phyloP scores from a whole-genome alignment of 1,140 invertebrate genomes.

The Gryon sp. region DNA sequence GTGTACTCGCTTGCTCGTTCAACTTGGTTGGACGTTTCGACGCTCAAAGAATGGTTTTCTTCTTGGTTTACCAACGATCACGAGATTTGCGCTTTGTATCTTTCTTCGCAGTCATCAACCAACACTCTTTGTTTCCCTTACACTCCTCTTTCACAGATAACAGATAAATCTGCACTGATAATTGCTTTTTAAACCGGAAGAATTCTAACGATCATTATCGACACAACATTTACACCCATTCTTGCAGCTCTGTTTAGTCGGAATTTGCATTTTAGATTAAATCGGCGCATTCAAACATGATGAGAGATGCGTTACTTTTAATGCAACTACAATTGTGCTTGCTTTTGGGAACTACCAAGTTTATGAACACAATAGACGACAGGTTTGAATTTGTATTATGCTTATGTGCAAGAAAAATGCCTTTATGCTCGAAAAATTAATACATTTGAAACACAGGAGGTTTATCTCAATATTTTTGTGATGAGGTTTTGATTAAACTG shows the following conservation, averaged over 20 bases:
- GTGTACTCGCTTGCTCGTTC: conserved; percentile 43
- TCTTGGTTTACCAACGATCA: conserved; percentile 35
- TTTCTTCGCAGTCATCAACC: not conserved
- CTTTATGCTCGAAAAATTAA: conserved; percentile 13
- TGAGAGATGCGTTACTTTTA: not conserved
- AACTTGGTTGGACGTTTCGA: conserved; percentile 45
- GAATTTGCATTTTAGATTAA: conserved; percentile 17
- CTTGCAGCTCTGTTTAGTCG: not conserved
- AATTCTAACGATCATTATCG: conserved; percentile 24
- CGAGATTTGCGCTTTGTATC: conserved; percentile 35
- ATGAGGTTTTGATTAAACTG: conserved; percentile 51
- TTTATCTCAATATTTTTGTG: conserved; percentile 30
- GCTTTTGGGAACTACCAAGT: too few species aligned
- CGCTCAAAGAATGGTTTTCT: conserved; percentile 39
- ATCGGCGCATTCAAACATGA: conserved; percentile 11
- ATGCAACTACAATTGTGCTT: too few species aligned
- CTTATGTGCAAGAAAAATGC: too few species aligned
- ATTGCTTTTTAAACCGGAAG: conserved; percentile 22
- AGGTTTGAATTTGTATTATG: too few species aligned
- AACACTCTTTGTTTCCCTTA: conserved; percentile 46
- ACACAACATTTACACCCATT: not conserved
- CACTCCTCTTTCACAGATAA: conserved; percentile 14
- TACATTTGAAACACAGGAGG: conserved; percentile 10
- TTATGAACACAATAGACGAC: too few species aligned
- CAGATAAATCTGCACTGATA: conserved; percentile 23